Conservation (phyloP, 2,113 vertebrate genomes). For the Aphyosemion australe region DNA sequence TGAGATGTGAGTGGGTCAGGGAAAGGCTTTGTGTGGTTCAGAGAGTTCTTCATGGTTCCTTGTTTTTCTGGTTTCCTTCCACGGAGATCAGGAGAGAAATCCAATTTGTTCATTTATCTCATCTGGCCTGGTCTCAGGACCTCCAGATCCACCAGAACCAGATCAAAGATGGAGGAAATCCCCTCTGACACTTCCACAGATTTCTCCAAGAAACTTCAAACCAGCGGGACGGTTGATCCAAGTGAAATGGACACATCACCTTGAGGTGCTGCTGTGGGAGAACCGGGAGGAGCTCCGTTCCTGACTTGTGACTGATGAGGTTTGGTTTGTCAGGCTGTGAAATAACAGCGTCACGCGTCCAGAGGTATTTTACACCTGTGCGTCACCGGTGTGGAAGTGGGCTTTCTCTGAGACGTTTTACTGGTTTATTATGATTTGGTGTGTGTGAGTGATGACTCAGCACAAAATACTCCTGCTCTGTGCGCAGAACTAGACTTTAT, state of each 20-base stretch:
- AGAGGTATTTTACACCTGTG: no score
- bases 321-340: no score
- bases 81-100: slow-evolving; percentile 67
- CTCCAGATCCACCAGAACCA: slow-evolving; percentile 20
- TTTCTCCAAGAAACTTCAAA: slow-evolving; percentile 67
- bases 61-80: slow-evolving; percentile 61
- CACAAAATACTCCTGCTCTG: no score
- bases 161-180: slow-evolving; percentile 78
- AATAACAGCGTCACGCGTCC: no score
- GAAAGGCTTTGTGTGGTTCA: neutral
- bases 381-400: no score
- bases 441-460: no score
- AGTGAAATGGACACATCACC: slow-evolving; percentile 64
- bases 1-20: no score
- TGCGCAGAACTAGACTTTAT: no score
- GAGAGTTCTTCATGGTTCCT: slow-evolving; percentile 15
- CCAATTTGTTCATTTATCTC: slow-evolving; percentile 71
- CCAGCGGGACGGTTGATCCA: slow-evolving; percentile 66
- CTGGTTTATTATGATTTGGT: no score
- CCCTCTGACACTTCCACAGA: slow-evolving; percentile 64
- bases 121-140: slow-evolving; percentile 59
- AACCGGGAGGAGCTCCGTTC: neutral
- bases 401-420: no score
- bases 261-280: slow-evolving; percentile 58
- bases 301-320: no score